phyloP scores from a whole-genome alignment of 2,797 vertebrate species.

The Steatocranus sp. region DNA sequence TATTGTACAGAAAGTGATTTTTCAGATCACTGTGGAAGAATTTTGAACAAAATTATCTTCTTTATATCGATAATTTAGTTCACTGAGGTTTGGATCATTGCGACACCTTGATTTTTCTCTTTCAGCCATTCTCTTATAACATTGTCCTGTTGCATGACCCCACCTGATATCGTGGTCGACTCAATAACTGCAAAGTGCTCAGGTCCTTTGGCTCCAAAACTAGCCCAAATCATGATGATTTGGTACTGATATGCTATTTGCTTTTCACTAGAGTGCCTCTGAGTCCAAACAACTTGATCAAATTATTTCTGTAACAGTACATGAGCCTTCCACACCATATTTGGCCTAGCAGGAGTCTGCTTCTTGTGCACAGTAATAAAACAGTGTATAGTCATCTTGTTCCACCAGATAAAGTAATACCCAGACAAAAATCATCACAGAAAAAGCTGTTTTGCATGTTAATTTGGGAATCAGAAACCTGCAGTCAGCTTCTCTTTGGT shows the following conservation, averaged over 20 bases:
- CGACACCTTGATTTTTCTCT: not conserved
- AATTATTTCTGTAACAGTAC: not conserved
- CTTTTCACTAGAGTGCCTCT: not conserved
- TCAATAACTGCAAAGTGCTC: not conserved
- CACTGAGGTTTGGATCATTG: not conserved
- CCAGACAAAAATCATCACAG: not conserved
- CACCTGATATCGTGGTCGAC: rapidly evolving
- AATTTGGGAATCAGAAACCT: not conserved
- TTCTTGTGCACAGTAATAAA: not conserved
- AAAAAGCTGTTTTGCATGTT: not conserved
- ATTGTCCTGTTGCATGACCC: not conserved
- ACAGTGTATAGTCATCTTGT: not conserved
- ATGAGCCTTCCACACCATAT: not conserved
- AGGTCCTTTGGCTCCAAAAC: not conserved
- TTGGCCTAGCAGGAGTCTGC: not conserved
- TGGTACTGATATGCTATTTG: not conserved
- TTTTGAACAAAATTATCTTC: not conserved
- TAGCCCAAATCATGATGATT: not conserved
- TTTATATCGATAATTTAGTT: not conserved
- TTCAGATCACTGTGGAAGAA: not conserved
- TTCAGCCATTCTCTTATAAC: not conserved
- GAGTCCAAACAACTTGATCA: not conserved
- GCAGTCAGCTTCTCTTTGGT: not conserved
- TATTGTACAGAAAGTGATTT: not conserved
- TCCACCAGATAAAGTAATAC: not conserved